Base-by-base conservation (phyloP, 2,888 invertebrate genomes). In the Cephus runcator region DNA sequence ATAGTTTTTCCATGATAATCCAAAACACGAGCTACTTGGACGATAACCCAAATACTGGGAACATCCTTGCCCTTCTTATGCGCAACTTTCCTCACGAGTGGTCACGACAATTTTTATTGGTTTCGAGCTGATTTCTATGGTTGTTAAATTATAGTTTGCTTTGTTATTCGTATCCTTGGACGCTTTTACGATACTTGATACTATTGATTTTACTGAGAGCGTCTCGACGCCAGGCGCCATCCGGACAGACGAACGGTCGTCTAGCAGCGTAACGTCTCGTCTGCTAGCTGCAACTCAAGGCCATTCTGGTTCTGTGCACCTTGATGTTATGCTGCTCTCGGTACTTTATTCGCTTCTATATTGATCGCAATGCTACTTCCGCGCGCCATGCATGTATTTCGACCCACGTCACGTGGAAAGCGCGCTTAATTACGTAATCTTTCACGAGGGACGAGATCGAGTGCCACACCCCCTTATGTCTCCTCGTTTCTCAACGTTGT, bases 381-480 rank as follows among this genome's bases (percentile, higher is more conserved):
- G 80, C 82, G 85, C 84, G 84, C 85, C 84, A 82, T 78, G 78
- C 81, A 76, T 75, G 75, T 33, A 69, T 75, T 15, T 35, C 83
- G 79, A 76, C 78, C 36, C 77, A 79, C 79, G 83, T 88, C 88
- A 87, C 88, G 88, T 87, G 86, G 86, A 86, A 86, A 87, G 84
- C 85, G 85, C 86, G 85, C 83, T 81, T 84, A 86, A 85, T 88
- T 87, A 88, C 84, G 86, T 87, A 88, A 88, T 84, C 69, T 34
- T 40, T 73, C 81, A 83, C 81, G 83, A 82, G 83, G 78, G 74
- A 81, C 80, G 76, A 73, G 34, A 30, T n/a, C 12, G 36, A 69
- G 79, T 85, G 88, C 88, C 88, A 88, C 88, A 88, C 88, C 88
- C 87, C 87, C 85, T 85, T 83, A 40, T 74, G 69, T n/a, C 35